A percentile compares a stretch with the other conserved stretches of the same genome.
phyloP scores from a whole-genome alignment of 2,888 invertebrate species.

The Trichacis sp. region DNA sequence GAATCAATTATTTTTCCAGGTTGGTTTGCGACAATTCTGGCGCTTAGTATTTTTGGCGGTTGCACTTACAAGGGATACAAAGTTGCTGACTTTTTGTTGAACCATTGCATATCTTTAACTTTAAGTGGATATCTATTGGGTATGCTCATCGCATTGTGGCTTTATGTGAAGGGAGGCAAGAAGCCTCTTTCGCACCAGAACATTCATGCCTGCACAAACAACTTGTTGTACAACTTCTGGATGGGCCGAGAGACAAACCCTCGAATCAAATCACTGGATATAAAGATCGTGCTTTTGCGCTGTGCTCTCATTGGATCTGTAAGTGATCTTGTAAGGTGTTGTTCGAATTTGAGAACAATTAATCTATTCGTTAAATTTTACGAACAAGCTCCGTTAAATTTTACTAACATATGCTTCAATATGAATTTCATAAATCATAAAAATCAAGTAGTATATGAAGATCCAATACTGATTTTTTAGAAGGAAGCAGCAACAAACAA shows the following conservation, averaged over 20 bases:
- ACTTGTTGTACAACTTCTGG: constrained; percentile 78
- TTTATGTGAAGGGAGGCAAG: constrained; percentile 74
- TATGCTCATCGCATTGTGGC: constrained; percentile 71
- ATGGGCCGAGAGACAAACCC: constrained; percentile 83
- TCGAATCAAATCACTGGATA: constrained; percentile 74
- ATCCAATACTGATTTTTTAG: too few species aligned
- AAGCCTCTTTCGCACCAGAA: constrained; percentile 73
- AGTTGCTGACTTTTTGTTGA: constrained; percentile 69
- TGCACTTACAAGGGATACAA: constrained; percentile 71
- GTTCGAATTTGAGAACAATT: too few species aligned
- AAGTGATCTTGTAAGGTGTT: constrained; percentile 55
- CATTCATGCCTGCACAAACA: constrained; percentile 75
- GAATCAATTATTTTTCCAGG: too few species aligned
- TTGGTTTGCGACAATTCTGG: constrained; percentile 70
- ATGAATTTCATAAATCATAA: too few species aligned
- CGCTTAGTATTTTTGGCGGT: constrained; percentile 63
- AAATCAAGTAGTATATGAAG: too few species aligned
- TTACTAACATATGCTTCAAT: too few species aligned
- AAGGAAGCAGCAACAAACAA: too few species aligned
- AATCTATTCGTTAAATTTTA: too few species aligned
- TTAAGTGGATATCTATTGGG: constrained; percentile 73
- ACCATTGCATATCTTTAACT: constrained; percentile 74
- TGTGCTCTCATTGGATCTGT: constrained; percentile 72
- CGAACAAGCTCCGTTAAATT: too few species aligned
- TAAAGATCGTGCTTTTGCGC: constrained; percentile 76